Conservation (phyloP, 2,888 invertebrate species). For the Sphinx pinastri region DNA sequence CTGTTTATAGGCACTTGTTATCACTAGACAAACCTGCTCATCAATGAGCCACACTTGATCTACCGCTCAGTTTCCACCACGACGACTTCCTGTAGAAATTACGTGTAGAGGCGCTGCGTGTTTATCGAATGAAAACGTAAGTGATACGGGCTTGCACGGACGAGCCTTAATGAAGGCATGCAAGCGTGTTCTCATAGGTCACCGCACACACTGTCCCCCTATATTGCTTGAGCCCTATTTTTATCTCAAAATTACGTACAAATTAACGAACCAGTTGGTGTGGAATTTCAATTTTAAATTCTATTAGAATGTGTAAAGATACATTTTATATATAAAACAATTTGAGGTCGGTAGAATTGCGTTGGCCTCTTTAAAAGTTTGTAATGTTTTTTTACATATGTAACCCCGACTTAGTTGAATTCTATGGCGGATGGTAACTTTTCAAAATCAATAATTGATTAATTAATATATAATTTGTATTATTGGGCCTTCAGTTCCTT, state of each 20-base stretch:
- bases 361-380: too few relatives aligned
- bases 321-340: too few relatives aligned
- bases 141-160: conserved; percentile 20
- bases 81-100: conserved; percentile 5
- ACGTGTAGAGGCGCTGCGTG: conserved; percentile 21
- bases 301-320: too few relatives aligned
- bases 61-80: not conserved
- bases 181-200: conserved; percentile 12
- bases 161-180: conserved; percentile 9
- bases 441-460: too few relatives aligned
- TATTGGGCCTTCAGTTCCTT: too few relatives aligned
- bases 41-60: not conserved
- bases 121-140: conserved; percentile 25
- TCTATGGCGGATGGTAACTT: too few relatives aligned
- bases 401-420: too few relatives aligned
- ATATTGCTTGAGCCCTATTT: conserved; percentile 17
- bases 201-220: conserved; percentile 14
- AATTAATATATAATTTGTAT: too few relatives aligned
- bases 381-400: too few relatives aligned
- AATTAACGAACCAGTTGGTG: not conserved
- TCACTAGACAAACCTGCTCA: not conserved
- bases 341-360: too few relatives aligned
- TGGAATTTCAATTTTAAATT: not conserved
- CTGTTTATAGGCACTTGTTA: too few relatives aligned
- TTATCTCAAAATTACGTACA: not conserved